Evolutionary conservation across 2,113 vertebrate genomes (phyloP).

Genomic region (Orthonyx spaldingii): DNA sequence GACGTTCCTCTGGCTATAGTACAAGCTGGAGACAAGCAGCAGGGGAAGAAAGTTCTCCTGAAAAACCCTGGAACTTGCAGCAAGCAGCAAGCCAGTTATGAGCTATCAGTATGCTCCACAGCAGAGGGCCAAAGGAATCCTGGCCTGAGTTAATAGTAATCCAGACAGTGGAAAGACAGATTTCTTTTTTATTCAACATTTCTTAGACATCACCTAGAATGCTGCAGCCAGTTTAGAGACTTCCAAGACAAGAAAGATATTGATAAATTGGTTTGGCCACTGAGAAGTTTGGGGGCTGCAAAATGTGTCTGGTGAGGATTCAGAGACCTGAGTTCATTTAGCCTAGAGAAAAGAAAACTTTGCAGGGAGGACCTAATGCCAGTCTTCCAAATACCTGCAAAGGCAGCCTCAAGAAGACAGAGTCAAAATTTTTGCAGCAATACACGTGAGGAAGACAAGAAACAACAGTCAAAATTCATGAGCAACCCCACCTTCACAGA

Average conservation of each 20-base stretch:
- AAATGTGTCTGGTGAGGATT: not conserved
- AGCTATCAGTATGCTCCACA: not conserved
- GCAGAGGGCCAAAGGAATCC: not conserved
- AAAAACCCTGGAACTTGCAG: not conserved
- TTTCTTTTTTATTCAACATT: not conserved
- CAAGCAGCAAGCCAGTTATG: not conserved
- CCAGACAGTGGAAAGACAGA: not conserved
- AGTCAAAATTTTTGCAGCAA: not conserved
- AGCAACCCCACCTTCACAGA: fast-evolving
- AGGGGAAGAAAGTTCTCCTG: not conserved
- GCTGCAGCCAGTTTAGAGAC: not conserved
- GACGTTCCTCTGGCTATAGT: not conserved
- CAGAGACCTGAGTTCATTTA: not conserved
- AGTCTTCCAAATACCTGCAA: not conserved
- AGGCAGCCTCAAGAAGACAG: not conserved
- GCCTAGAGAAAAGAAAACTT: not conserved
- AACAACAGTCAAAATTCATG: not conserved
- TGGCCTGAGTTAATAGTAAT: not conserved
- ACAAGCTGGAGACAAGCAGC: not conserved
- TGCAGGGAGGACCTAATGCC: not conserved
- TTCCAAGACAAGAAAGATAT: not conserved
- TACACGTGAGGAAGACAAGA: not conserved
- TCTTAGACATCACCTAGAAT: not conserved
- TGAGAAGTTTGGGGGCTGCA: not conserved
- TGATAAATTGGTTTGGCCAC: not conserved